Conservation (phyloP, 2,113 vertebrate genomes). For the Gobiocypris rarus region DNA sequence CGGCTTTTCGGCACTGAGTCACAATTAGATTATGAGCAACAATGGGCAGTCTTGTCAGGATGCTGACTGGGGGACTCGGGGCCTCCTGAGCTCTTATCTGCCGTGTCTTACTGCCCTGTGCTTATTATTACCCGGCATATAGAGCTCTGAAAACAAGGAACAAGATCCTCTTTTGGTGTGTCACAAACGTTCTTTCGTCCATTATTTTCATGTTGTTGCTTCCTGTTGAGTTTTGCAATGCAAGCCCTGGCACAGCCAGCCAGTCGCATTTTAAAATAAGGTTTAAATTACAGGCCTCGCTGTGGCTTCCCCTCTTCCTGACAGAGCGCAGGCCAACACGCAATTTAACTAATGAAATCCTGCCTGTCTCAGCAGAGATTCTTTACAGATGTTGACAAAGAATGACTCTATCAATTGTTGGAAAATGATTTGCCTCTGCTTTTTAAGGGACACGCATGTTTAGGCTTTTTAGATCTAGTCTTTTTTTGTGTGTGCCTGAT, state of each 20-base stretch:
- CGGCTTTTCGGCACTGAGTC: slow-evolving; percentile 61
- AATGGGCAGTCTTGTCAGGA: slow-evolving; percentile 71
- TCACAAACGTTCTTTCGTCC: slow-evolving; percentile 57
- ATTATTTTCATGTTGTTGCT: slow-evolving; percentile 70
- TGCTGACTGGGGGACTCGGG: slow-evolving; percentile 37
- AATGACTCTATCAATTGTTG: slow-evolving; percentile 85
- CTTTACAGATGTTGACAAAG: slow-evolving; percentile 97
- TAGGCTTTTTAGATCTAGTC: slow-evolving; percentile 42
- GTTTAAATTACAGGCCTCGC: slow-evolving; percentile 98
- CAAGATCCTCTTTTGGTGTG: slow-evolving; percentile 63
- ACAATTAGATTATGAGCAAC: slow-evolving; percentile 71
- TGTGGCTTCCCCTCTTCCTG: slow-evolving; percentile 93
- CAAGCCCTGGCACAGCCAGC: slow-evolving; percentile 66
- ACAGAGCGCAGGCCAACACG: slow-evolving; percentile 97
- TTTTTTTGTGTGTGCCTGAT: slow-evolving; percentile 21
- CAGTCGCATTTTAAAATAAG: slow-evolving; percentile 88
- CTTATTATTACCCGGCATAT: slow-evolving; percentile 64
- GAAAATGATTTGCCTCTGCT: slow-evolving; percentile 70
- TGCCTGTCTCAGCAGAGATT: slow-evolving; percentile 97
- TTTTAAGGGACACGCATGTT: slow-evolving; percentile 50
- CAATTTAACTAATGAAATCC: slow-evolving; percentile 99
- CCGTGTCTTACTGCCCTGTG: slow-evolving; percentile 57
- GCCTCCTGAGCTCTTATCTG: slow-evolving; percentile 45
- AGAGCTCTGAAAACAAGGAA: slow-evolving; percentile 55
- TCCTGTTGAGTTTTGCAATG: slow-evolving; percentile 70